A percentile compares a stretch with the other conserved stretches of the same genome.
phyloP scores from a whole-genome alignment of 2,888 invertebrate species.

The Hydrotaea diabolus region DNA sequence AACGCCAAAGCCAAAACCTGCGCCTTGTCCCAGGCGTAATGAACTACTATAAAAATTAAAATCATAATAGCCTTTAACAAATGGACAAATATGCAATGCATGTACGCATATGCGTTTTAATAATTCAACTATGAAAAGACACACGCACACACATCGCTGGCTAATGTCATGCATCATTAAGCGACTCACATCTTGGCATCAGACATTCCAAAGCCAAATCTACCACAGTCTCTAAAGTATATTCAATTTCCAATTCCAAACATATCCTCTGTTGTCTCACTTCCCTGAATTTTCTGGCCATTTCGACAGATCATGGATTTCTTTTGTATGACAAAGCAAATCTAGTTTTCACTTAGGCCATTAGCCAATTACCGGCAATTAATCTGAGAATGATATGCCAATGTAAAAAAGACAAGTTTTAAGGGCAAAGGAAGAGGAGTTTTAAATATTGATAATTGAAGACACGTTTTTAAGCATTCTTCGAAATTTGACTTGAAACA shows the following conservation, averaged over 20 bases:
- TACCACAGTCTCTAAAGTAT: not conserved
- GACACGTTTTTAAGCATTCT: too few relatives aligned
- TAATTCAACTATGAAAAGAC: not conserved
- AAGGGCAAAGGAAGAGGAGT: too few relatives aligned
- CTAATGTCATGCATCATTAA: not conserved
- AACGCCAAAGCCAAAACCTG: not conserved
- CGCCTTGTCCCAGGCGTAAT: not conserved
- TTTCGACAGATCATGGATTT: not conserved
- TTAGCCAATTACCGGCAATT: not conserved
- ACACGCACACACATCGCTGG: too few relatives aligned
- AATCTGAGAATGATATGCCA: not conserved
- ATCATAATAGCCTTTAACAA: slow-evolving; percentile 18
- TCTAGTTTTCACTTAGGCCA: not conserved
- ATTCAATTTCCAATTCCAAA: not conserved
- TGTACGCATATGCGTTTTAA: not conserved
- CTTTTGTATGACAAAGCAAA: not conserved
- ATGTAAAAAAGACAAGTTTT: too few relatives aligned
- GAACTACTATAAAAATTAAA: slow-evolving; percentile 10
- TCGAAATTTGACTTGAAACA: too few relatives aligned
- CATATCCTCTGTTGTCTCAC: too few relatives aligned
- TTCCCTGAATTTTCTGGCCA: too few relatives aligned
- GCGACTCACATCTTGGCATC: not conserved
- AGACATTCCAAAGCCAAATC: not conserved
- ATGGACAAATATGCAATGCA: not conserved
- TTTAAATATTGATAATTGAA: too few relatives aligned